A percentile compares a stretch with the other conserved stretches of the same genome.
Conservation (phyloP, 2,797 vertebrate genomes). For the Mycteria americana region DNA sequence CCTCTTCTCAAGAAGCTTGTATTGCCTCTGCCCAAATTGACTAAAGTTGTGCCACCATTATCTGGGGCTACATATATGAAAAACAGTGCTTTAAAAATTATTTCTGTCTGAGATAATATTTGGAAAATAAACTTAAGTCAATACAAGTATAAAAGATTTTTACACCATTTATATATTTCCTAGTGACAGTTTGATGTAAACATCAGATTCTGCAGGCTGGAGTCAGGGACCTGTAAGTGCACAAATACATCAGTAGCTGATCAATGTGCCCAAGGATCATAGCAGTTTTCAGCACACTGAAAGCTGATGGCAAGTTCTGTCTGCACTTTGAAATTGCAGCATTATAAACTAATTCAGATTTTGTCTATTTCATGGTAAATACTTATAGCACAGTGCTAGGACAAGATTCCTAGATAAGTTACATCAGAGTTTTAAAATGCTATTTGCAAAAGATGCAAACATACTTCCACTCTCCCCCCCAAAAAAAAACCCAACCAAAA, state of each 20-base stretch:
- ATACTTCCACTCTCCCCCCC: fast-evolving
- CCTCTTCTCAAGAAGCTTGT: neutral
- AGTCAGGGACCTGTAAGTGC: neutral
- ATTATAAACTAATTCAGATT: neutral
- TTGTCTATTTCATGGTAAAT: neutral
- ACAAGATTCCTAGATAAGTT: neutral
- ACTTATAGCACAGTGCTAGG: neutral
- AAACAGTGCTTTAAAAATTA: neutral
- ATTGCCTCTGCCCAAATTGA: neutral
- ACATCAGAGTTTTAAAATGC: neutral
- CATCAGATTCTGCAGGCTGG: neutral
- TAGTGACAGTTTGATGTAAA: neutral
- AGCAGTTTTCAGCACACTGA: neutral
- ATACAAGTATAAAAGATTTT: neutral
- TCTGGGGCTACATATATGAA: neutral
- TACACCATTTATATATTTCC: neutral
- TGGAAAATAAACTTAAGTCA: neutral
- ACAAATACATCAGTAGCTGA: neutral
- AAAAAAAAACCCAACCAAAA: neutral
- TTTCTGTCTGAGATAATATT: neutral
- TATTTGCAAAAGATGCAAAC: neutral
- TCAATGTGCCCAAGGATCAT: neutral
- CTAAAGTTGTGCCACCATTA: neutral
- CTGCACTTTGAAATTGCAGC: neutral
- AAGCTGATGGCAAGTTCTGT: neutral